phyloP scores from a whole-genome alignment of 2,113 vertebrate genomes.

The Picathartes gymnocephalus region DNA sequence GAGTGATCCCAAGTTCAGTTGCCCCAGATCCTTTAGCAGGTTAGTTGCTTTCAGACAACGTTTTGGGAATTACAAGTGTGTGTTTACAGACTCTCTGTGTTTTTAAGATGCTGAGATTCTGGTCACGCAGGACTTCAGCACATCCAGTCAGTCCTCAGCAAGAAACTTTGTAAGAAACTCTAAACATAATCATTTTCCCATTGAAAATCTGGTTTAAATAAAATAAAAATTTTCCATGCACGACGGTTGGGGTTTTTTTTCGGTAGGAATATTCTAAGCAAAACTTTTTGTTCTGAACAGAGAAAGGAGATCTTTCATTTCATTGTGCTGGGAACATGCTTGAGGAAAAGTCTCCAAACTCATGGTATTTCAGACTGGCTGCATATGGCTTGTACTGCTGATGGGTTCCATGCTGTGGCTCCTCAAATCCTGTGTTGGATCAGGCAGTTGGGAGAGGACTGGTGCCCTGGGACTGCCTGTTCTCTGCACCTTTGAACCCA shows the following conservation, averaged over 20 bases:
- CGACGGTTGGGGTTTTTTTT: neutral
- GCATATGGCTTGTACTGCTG: neutral
- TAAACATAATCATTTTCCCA: neutral
- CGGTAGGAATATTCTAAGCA: neutral
- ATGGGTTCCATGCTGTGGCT: neutral
- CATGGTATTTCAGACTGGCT: neutral
- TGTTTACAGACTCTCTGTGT: neutral
- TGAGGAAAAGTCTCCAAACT: neutral
- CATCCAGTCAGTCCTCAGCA: neutral
- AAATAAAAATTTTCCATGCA: neutral
- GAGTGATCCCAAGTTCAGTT: neutral
- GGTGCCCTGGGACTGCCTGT: neutral
- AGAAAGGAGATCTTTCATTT: constrained; percentile 32
- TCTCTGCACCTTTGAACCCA: neutral
- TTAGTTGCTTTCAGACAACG: neutral
- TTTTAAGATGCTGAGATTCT: neutral
- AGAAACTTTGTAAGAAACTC: neutral
- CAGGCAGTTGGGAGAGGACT: neutral
- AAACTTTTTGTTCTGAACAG: constrained; percentile 24
- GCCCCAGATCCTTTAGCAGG: neutral
- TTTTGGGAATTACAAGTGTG: neutral
- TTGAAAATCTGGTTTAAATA: constrained; percentile 50
- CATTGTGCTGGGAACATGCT: neutral
- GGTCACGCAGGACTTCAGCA: neutral
- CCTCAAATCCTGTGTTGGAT: neutral